Percentiles rank a stretch among this genome's conserved stretches.
Evolutionary conservation across 2,797 vertebrate species (phyloP).

Genomic region (Stomatorhinus walkeri): DNA sequence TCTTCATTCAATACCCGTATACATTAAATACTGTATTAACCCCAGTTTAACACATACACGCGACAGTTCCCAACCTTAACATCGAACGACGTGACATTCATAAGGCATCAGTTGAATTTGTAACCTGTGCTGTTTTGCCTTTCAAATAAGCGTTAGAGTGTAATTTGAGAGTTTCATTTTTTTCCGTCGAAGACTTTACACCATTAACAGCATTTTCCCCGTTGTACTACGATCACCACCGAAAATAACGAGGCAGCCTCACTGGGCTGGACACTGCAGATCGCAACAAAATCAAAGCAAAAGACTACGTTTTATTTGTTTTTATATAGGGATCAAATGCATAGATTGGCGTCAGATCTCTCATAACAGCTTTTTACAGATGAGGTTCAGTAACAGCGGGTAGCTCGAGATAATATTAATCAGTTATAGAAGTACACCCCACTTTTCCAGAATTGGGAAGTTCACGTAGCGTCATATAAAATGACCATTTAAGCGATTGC

Average conservation of each 20-base stretch:
- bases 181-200: constrained; percentile 1
- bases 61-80: neutral
- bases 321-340: neutral
- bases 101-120: neutral
- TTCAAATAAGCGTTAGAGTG: constrained; percentile 10
- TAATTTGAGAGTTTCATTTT: constrained; percentile 4
- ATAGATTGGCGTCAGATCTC: neutral
- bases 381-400: neutral
- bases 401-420: neutral
- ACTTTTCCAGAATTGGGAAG: neutral
- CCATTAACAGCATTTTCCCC: neutral
- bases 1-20: neutral
- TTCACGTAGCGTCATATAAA: neutral
- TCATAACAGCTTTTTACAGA: neutral
- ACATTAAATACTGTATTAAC: neutral
- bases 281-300: neutral
- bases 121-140: constrained; percentile 6
- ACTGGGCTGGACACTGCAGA: neutral
- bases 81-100: neutral
- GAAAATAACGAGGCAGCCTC: neutral
- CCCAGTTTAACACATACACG: neutral
- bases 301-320: neutral
- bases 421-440: neutral
- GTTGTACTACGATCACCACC: neutral
- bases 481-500: neutral